Percentiles rank a stretch among this genome's conserved stretches.
Evolutionary conservation across 2,797 vertebrate species (phyloP).

Genomic region (Eulemur coronatus): DNA sequence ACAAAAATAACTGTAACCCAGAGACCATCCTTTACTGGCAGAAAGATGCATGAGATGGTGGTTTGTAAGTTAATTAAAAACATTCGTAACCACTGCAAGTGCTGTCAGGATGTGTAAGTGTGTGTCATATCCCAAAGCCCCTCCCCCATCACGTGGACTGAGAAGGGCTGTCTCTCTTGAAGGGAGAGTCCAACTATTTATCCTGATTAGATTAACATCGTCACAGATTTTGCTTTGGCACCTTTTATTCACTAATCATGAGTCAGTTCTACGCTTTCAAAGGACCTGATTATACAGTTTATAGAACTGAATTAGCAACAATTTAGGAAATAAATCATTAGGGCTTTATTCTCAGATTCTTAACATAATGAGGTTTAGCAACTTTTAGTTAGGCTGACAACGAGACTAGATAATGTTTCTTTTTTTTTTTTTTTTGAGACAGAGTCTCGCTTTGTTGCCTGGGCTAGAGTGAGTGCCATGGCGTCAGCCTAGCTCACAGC

Average conservation of each 20-base stretch:
- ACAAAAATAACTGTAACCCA: slow-evolving; percentile 41
- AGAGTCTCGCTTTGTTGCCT: too few relatives aligned
- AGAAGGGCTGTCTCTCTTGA: background rate
- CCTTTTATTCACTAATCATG: background rate
- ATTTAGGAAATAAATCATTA: background rate
- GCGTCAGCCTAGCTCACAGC: too few relatives aligned
- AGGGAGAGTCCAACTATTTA: background rate
- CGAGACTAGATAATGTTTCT: background rate
- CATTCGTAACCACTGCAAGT: background rate
- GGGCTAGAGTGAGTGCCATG: too few relatives aligned
- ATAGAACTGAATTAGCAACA: background rate
- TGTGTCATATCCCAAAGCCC: background rate
- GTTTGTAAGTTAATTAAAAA: slow-evolving; percentile 58
- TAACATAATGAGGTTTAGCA: background rate
- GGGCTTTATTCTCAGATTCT: slow-evolving; percentile 9
- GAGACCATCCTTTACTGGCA: slow-evolving; percentile 30
- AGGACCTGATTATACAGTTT: background rate
- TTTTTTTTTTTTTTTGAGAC: too few relatives aligned
- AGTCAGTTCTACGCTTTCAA: background rate
- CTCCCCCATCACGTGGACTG: background rate
- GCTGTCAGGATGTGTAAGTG: background rate
- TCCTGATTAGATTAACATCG: background rate
- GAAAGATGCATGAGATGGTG: slow-evolving; percentile 42
- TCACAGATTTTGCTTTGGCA: background rate
- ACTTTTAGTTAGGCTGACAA: background rate